phyloP scores from a whole-genome alignment of 2,113 vertebrate species.

The Gallinago jamesoni region DNA sequence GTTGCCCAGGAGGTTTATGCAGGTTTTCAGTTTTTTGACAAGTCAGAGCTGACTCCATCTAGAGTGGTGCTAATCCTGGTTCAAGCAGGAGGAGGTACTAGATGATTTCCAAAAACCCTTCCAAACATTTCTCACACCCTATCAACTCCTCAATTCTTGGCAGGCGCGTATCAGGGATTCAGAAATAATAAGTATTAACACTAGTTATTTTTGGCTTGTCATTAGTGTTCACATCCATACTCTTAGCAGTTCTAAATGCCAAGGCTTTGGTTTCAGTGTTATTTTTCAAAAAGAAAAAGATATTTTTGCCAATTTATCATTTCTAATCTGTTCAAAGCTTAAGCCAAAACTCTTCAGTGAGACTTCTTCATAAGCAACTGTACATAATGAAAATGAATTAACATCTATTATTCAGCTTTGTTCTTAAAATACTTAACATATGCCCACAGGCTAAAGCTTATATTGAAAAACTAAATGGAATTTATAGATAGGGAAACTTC shows the following conservation, averaged over 20 bases:
- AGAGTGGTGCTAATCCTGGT: background rate
- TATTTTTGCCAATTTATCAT: background rate
- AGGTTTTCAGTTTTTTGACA: background rate
- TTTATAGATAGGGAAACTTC: background rate
- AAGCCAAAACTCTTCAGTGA: conserved; percentile 33
- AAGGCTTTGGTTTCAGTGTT: background rate
- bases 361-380: conserved; percentile 1
- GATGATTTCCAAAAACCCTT: background rate
- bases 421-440: conserved; percentile 20
- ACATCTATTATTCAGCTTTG: conserved; percentile 27
- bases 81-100: background rate
- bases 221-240: conserved; percentile 31
- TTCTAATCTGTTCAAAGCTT: conserved; percentile 32
- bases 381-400: conserved; percentile 47
- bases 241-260: background rate
- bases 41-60: background rate
- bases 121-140: background rate
- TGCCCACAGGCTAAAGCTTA: background rate
- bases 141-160: background rate
- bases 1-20: background rate
- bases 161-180: background rate
- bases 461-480: background rate
- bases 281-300: background rate
- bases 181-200: conserved; percentile 43
- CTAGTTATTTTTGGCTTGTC: conserved; percentile 23